phyloP scores from a whole-genome alignment of 2,113 vertebrate species.

The Rhinopomastus cyanomelas region DNA sequence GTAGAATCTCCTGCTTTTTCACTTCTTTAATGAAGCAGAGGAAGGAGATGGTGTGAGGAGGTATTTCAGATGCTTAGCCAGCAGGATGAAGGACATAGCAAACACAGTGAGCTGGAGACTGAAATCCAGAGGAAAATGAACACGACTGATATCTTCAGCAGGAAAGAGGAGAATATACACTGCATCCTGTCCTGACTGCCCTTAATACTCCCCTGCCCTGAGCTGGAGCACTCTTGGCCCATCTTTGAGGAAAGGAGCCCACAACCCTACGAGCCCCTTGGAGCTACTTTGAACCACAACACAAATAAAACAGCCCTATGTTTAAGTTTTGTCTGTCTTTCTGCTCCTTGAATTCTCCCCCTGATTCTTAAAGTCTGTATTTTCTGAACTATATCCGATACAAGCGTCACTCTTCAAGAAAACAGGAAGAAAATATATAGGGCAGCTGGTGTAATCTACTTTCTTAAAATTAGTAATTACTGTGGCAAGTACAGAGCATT shows the following conservation, averaged over 20 bases:
- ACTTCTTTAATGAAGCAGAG: constrained; percentile 46
- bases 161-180: neutral
- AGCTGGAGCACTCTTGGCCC: neutral
- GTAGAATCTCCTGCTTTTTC: constrained; percentile 10
- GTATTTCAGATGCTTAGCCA: constrained; percentile 42
- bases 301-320: neutral
- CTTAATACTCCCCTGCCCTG: neutral
- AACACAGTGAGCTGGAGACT: neutral
- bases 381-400: constrained; percentile 4
- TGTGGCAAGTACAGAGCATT: neutral
- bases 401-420: neutral
- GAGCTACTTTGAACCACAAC: neutral
- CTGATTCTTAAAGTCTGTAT: neutral
- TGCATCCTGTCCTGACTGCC: neutral
- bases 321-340: neutral
- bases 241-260: neutral
- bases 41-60: neutral
- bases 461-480: constrained; percentile 40
- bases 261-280: neutral
- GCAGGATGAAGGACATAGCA: constrained; percentile 37
- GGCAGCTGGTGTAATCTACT: constrained; percentile 9
- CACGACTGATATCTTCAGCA: neutral
- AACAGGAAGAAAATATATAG: constrained; percentile 9
- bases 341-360: neutral
- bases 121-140: constrained; percentile 38